These are phyloP conservation scores for Himalopsyche kuldschensis DNA, from an alignment of 2,888 invertebrate species.

Conservation along the genomic window DNA sequence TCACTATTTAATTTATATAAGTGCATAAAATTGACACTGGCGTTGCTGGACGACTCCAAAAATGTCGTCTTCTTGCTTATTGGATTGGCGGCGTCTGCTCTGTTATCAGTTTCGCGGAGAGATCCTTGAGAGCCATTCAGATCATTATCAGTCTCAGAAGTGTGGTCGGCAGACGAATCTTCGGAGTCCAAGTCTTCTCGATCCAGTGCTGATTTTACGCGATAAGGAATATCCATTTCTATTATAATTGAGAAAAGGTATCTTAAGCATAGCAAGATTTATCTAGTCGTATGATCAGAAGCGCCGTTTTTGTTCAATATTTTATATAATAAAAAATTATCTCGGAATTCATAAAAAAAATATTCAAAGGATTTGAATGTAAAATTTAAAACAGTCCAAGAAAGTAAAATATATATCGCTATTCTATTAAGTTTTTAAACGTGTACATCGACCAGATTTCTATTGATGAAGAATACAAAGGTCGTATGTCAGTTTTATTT, in stretches of 20 bases:
- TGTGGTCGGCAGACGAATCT: constrained; percentile 41
- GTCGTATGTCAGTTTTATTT: background rate
- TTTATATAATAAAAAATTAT: no score
- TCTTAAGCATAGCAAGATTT: no score
- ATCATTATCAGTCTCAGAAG: constrained; percentile 53
- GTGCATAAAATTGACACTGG: background rate
- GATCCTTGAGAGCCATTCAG: constrained; percentile 68
- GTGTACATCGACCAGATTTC: background rate
- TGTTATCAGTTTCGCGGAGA: constrained; percentile 62
- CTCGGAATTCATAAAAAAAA: no score
- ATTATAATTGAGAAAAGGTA: constrained; percentile 29
- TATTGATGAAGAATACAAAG: background rate
- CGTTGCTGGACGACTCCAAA: constrained; percentile 43
- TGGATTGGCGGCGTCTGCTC: constrained; percentile 42
- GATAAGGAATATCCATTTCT: constrained; percentile 67
- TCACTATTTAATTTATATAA: background rate
- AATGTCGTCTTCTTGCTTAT: constrained; percentile 53
- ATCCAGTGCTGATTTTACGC: constrained; percentile 48
- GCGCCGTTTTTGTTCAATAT: no score
- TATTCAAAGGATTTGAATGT: no score
- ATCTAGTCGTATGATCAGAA: no score
- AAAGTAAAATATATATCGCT: no score
- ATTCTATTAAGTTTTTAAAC: no score
- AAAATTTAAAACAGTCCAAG: no score
- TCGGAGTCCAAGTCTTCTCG: constrained; percentile 53